Percentiles rank a stretch among this genome's conserved stretches.
phyloP scores from a whole-genome alignment of 1,140 invertebrate genomes.

The Zaprionus kolodkinae region DNA sequence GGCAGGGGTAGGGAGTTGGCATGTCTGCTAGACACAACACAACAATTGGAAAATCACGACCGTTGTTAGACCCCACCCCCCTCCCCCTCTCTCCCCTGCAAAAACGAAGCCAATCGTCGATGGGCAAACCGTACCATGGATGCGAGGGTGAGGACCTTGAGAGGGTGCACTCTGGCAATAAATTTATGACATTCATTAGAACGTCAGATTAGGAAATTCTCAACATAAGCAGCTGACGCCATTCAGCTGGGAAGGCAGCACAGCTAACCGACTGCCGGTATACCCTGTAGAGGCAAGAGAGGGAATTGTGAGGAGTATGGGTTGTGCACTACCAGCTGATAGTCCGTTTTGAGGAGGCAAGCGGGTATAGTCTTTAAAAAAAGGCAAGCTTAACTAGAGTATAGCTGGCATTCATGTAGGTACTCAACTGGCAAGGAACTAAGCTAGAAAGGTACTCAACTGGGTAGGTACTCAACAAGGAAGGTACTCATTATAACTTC shows the following conservation, averaged over 20 bases:
- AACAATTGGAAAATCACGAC: slow-evolving; percentile 22
- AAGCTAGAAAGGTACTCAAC: too few species aligned
- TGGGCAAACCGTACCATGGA: background rate
- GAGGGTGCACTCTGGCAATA: slow-evolving; percentile 68
- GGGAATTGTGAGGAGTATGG: too few species aligned
- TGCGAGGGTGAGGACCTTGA: slow-evolving; percentile 20
- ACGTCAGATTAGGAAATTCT: slow-evolving; percentile 81
- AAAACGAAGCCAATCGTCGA: slow-evolving; percentile 63
- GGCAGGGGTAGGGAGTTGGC: background rate
- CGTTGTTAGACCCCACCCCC: background rate
- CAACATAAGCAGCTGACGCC: slow-evolving; percentile 76
- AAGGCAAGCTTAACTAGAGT: too few species aligned
- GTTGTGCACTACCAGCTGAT: too few species aligned
- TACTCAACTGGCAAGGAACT: too few species aligned
- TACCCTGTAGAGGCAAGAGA: background rate
- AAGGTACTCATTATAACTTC: too few species aligned
- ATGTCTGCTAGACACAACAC: slow-evolving; percentile 7
- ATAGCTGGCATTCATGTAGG: too few species aligned
- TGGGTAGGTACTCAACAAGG: too few species aligned
- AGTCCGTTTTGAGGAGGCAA: too few species aligned
- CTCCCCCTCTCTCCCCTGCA: background rate
- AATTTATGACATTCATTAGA: slow-evolving; percentile 84
- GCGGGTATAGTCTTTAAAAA: too few species aligned
- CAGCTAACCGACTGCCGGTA: background rate
- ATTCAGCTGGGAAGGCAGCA: background rate